phyloP scores from a whole-genome alignment of 2,888 invertebrate genomes.

The Hylaea fasciaria region DNA sequence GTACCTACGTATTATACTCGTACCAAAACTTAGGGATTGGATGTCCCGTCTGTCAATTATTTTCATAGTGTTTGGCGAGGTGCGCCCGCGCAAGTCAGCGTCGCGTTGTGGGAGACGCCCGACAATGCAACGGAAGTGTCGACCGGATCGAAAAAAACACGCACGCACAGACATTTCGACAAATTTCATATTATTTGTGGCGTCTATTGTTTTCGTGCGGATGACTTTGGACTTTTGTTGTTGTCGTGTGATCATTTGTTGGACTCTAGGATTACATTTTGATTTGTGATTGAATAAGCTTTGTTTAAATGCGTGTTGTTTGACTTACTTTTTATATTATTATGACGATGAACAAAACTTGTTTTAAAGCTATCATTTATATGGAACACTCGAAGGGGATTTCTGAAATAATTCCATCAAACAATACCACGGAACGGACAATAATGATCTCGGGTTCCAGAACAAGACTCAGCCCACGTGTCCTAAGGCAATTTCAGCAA shows the following conservation, averaged over 20 bases:
- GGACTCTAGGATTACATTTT: slow-evolving; percentile 14
- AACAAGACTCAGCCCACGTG: slow-evolving; percentile 46
- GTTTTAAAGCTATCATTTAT: too few species aligned
- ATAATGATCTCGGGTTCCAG: too few species aligned
- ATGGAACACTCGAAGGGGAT: too few species aligned
- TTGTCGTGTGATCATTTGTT: slow-evolving; percentile 31
- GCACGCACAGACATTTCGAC: slow-evolving; percentile 63
- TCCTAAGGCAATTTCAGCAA: slow-evolving; percentile 69
- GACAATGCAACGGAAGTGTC: slow-evolving; percentile 82
- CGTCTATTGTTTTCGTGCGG: slow-evolving; percentile 43
- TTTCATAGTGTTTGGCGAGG: slow-evolving; percentile 47
- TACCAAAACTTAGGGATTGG: not conserved
- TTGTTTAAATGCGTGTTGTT: too few species aligned
- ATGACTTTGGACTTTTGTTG: slow-evolving; percentile 37
- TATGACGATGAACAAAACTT: too few species aligned
- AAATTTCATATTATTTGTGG: slow-evolving; percentile 74
- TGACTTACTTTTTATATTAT: too few species aligned
- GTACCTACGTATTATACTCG: too few species aligned
- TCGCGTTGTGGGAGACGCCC: slow-evolving; percentile 65
- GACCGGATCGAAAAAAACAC: slow-evolving; percentile 76
- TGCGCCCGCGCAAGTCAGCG: slow-evolving; percentile 66
- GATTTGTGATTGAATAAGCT: not conserved
- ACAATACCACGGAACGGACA: too few species aligned
- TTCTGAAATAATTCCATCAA: too few species aligned
- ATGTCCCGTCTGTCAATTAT: slow-evolving; percentile 42